Evolutionary conservation across 1,140 invertebrate genomes (phyloP).

Genomic region (Uloborus diversus): DNA sequence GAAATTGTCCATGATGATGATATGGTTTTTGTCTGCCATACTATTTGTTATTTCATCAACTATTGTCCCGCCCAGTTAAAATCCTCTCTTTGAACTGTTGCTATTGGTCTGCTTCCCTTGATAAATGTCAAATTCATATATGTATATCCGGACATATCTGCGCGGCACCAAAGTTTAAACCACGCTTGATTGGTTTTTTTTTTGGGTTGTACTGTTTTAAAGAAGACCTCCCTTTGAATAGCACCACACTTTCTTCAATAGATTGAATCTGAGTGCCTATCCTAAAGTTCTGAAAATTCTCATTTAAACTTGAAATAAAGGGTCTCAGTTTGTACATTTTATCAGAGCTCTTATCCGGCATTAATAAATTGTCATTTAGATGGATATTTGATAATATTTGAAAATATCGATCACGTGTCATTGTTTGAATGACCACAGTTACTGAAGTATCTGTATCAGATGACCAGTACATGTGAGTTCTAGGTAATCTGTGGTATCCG

Average conservation of each 20-base stretch:
- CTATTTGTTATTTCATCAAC: conserved; percentile 8
- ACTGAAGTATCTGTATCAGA: conserved; percentile 8
- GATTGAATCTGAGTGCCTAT: conserved; percentile 4
- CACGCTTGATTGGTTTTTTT: conserved; percentile 12
- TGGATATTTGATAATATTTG: conserved; percentile 4
- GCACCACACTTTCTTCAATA: conserved; percentile 13
- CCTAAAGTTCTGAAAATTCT: conserved; percentile 11
- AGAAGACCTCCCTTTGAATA: conserved; percentile 10
- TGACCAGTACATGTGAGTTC: not conserved
- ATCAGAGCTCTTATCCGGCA: not conserved
- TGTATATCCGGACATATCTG: conserved; percentile 33
- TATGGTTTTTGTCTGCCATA: not conserved
- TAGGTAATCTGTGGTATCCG: not conserved
- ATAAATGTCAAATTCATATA: conserved; percentile 34
- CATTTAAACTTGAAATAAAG: not conserved
- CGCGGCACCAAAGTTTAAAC: conserved; percentile 13
- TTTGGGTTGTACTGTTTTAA: conserved; percentile 17
- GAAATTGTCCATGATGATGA: conserved; percentile 4
- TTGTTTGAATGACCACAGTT: not conserved
- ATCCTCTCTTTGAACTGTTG: not conserved
- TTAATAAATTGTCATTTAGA: conserved; percentile 7
- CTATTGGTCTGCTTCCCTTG: not conserved
- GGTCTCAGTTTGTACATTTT: not conserved
- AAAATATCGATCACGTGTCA: not conserved
- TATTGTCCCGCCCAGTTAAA: not conserved